Percentiles rank a stretch among this genome's conserved stretches.
Conservation (phyloP, 2,888 invertebrate species). For the Drosophila paucipuncta region DNA sequence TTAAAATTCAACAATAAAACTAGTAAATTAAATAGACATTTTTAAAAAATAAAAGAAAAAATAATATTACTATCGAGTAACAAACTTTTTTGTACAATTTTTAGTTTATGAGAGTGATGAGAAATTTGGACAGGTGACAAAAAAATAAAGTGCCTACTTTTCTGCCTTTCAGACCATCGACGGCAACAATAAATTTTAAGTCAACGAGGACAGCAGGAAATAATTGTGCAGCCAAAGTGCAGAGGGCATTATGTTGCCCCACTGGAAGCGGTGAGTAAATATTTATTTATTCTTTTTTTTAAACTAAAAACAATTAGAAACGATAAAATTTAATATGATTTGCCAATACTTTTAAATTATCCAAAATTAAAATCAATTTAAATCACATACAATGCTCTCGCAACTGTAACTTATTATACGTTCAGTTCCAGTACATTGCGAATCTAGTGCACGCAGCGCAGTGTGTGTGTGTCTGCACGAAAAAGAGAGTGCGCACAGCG, state of each 20-base stretch:
- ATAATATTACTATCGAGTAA: background rate
- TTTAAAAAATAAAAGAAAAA: background rate
- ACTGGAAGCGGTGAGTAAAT: constrained; percentile 84
- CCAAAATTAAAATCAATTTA: background rate
- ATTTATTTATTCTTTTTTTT: background rate
- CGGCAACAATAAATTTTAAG: constrained; percentile 69
- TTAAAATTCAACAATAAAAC: too few relatives aligned
- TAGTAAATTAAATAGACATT: background rate
- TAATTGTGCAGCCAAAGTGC: constrained; percentile 70
- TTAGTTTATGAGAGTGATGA: constrained; percentile 15
- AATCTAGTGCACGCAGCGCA: background rate
- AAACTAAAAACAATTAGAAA: background rate
- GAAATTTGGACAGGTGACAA: constrained; percentile 3
- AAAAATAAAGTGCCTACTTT: constrained; percentile 64
- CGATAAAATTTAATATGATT: background rate
- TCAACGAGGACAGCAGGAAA: constrained; percentile 69
- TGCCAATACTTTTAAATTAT: too few relatives aligned
- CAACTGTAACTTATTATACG: background rate
- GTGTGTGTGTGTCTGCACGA: background rate
- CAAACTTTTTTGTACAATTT: constrained; percentile 2
- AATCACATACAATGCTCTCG: background rate
- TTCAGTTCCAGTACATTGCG: constrained; percentile 22
- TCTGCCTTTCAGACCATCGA: constrained; percentile 71
- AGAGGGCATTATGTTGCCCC: constrained; percentile 85
- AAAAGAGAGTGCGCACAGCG: constrained; percentile 1